These are phyloP conservation scores for Pelusios castaneus DNA, from an alignment of 2,113 vertebrate species.

Conservation along the genomic window DNA sequence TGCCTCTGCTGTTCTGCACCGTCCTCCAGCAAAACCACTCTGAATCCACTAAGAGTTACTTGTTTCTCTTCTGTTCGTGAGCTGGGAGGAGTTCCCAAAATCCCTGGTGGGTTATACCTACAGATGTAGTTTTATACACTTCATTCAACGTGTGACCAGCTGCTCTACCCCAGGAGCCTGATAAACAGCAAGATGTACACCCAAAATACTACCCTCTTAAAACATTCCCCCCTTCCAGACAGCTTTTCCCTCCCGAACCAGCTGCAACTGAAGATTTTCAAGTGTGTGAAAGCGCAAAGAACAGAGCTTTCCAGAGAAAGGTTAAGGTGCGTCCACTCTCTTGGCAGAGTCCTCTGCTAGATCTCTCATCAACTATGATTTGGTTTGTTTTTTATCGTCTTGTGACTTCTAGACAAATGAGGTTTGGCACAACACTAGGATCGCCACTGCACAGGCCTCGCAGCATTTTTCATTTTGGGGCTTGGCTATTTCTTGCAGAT, in stretches of 20 bases:
- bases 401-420: not conserved
- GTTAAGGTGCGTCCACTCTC: not conserved
- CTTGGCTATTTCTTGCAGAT: not conserved
- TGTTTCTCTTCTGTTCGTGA: not conserved
- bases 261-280: not conserved
- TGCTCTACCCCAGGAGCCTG: not conserved
- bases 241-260: not conserved
- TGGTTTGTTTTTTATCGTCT: not conserved
- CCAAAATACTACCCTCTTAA: not conserved
- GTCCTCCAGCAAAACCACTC: not conserved
- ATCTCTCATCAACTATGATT: not conserved
- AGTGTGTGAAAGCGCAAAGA: not conserved
- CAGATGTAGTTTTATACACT: not conserved
- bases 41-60: not conserved
- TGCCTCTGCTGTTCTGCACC: not conserved
- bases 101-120: not conserved
- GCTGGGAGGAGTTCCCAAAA: not conserved
- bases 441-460: not conserved
- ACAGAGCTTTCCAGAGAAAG: not conserved
- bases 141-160: not conserved
- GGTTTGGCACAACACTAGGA: not conserved
- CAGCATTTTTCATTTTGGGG: not conserved
- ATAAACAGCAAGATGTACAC: not conserved
- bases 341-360: not conserved
- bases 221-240: not conserved